Percentiles rank a stretch among this genome's conserved stretches.
Conservation (phyloP, 1,140 invertebrate species). For the Tribolium madens region DNA sequence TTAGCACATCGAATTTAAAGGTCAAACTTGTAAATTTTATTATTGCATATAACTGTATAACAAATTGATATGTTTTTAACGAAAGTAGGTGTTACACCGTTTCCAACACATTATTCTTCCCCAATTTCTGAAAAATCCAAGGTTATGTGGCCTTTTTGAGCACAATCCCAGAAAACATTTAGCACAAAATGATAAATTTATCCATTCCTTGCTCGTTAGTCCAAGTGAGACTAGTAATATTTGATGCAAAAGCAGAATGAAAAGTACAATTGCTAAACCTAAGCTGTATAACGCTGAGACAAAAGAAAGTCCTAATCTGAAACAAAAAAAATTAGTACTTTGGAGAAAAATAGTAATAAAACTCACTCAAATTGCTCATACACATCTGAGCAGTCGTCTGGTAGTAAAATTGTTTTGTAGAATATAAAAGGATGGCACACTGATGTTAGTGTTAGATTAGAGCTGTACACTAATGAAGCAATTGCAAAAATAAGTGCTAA, state of each 20-base stretch:
- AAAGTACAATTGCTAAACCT: conserved; percentile 52
- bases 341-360: conserved; percentile 40
- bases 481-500: conserved; percentile 72
- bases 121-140: conserved; percentile 59
- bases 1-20: no score
- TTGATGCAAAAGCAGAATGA: conserved; percentile 56
- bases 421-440: conserved; percentile 78
- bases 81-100: not conserved
- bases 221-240: conserved; percentile 59
- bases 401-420: conserved; percentile 73
- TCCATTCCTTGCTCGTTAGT: conserved; percentile 59
- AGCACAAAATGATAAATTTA: conserved; percentile 51
- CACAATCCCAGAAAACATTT: conserved; percentile 58
- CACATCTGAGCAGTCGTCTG: conserved; percentile 79
- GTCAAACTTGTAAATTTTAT: no score
- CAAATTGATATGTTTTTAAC: conserved; percentile 10
- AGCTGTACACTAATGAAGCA: conserved; percentile 73
- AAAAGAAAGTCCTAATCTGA: conserved; percentile 61
- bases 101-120: conserved; percentile 53
- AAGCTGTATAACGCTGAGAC: conserved; percentile 61
- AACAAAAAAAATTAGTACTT: conserved; percentile 52
- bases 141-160: conserved; percentile 50
- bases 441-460: conserved; percentile 78
- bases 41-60: not conserved
- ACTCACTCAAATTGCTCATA: conserved; percentile 77